A percentile compares a stretch with the other conserved stretches of the same genome.
Conservation (phyloP, 2,888 invertebrate species). For the Melinopterus prodromus region DNA sequence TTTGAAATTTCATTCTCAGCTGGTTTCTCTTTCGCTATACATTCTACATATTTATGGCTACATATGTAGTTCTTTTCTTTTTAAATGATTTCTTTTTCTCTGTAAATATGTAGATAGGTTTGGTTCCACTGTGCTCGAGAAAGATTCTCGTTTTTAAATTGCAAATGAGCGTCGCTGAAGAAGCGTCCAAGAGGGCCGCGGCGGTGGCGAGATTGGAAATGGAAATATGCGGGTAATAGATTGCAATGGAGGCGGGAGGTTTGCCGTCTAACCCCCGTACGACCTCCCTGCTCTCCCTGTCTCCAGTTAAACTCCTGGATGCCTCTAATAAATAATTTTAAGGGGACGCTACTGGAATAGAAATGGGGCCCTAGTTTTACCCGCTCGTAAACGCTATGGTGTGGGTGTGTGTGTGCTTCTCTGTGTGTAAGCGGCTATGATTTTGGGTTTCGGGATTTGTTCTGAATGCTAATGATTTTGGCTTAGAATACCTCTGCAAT, state of each 20-base stretch:
- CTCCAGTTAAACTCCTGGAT: constrained; percentile 27
- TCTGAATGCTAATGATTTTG: not conserved
- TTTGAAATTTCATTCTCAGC: no score
- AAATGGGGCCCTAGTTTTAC: constrained; percentile 19
- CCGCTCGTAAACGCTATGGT: constrained; percentile 5
- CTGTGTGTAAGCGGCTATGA: not conserved
- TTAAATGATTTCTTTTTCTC: not conserved
- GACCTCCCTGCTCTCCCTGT: not conserved
- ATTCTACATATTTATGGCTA: no score
- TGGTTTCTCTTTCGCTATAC: no score
- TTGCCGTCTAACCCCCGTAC: not conserved
- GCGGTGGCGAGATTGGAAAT: constrained; percentile 45
- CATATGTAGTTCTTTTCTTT: not conserved
- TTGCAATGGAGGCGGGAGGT: constrained; percentile 39
- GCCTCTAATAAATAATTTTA: constrained; percentile 44
- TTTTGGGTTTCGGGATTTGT: not conserved
- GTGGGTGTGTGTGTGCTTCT: not conserved
- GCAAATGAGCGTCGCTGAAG: constrained; percentile 42
- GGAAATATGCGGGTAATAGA: constrained; percentile 47
- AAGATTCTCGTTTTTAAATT: constrained; percentile 43
- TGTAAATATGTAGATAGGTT: not conserved
- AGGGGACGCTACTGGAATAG: constrained; percentile 31
- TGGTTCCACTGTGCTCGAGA: not conserved
- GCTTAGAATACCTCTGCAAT: no score
- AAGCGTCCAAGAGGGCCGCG: constrained; percentile 29